These are phyloP conservation scores for Hirundo rustica DNA, from an alignment of 2,797 vertebrate genomes.

Conservation along the genomic window DNA sequence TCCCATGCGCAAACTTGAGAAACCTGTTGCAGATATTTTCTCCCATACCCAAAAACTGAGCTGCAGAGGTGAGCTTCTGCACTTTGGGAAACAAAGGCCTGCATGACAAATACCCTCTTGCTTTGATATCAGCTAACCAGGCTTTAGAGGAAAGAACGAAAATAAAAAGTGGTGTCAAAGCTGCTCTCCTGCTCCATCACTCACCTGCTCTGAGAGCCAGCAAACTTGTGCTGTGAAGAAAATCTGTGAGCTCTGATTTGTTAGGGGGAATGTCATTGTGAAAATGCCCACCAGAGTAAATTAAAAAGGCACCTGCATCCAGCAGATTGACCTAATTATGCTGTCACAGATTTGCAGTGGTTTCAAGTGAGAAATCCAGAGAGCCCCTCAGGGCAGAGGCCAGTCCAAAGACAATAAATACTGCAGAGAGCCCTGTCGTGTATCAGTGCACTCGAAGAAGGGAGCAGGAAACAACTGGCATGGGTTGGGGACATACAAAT, in stretches of 20 bases:
- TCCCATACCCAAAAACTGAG: not conserved
- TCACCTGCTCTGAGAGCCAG: not conserved
- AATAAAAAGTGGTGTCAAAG: not conserved
- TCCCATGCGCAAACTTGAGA: rapidly evolving
- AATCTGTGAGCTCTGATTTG: not conserved
- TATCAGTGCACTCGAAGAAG: not conserved
- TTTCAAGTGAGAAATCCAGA: not conserved
- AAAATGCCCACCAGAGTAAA: not conserved
- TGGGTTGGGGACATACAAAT: not conserved
- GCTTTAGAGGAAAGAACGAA: not conserved
- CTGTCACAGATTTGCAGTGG: not conserved
- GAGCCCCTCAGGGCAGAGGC: not conserved
- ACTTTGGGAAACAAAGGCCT: not conserved
- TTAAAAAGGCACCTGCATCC: not conserved
- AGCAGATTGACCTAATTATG: not conserved
- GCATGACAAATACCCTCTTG: not conserved
- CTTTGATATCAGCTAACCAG: not conserved
- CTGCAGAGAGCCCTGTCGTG: not conserved
- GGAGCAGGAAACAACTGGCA: not conserved
- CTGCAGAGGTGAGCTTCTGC: not conserved
- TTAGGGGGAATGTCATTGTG: not conserved
- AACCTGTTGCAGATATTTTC: not conserved
- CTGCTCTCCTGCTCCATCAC: not conserved
- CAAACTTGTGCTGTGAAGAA: not conserved
- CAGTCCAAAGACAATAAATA: not conserved